These are phyloP conservation scores for Rhinoraja longicauda DNA, from an alignment of 2,797 vertebrate species.

Conservation along the genomic window DNA sequence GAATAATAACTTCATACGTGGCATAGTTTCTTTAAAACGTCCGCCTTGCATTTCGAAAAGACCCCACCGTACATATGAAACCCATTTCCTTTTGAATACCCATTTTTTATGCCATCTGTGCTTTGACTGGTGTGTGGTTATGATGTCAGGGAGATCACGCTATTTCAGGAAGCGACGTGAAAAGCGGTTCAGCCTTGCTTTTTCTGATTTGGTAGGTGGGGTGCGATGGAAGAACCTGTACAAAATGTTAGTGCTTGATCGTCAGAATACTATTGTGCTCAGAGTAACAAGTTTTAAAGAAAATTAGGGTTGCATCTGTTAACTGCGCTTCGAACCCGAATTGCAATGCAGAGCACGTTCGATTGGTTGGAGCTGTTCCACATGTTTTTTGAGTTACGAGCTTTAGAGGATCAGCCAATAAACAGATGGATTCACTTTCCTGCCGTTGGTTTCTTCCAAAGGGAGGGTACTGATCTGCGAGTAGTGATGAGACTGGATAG, in stretches of 20 bases:
- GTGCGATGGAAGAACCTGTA: too few species aligned
- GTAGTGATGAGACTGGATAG: neutral
- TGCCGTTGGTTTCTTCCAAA: neutral
- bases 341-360: neutral
- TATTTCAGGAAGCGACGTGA: conserved; percentile 8
- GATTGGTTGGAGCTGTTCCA: neutral
- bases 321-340: neutral
- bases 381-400: neutral
- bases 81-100: neutral
- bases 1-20: neutral
- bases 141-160: neutral
- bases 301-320: neutral
- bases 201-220: neutral
- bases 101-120: neutral
- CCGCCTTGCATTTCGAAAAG: neutral
- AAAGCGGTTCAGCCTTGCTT: neutral
- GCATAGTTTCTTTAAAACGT: neutral
- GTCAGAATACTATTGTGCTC: neutral
- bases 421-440: neutral
- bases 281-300: neutral
- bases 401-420: neutral
- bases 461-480: neutral
- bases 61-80: too few species aligned
- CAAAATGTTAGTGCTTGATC: neutral
- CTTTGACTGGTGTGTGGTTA: neutral